Percentiles rank a stretch among this genome's conserved stretches.
These are phyloP conservation scores for Drosophila pandora DNA, from an alignment of 1,140 invertebrate species.

Conservation along the genomic window DNA sequence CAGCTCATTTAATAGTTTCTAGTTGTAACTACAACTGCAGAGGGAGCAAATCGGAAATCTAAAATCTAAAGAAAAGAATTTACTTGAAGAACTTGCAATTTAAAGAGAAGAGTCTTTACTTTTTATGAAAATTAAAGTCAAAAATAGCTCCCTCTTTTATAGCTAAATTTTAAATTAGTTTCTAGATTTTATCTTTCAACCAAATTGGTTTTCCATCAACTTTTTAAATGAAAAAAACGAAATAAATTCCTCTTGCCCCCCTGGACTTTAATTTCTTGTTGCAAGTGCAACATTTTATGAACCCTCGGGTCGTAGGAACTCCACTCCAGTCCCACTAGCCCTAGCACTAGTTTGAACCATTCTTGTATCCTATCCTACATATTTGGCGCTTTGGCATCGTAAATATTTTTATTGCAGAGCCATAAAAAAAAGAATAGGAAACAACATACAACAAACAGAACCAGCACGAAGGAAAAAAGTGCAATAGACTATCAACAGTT, in stretches of 20 bases:
- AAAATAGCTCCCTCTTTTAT: slow-evolving; percentile 9
- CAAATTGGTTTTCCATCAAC: slow-evolving; percentile 15
- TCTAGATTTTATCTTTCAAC: slow-evolving; percentile 4
- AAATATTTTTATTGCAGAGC: slow-evolving; percentile 58
- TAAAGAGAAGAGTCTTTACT: neutral
- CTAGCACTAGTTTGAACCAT: slow-evolving; percentile 16
- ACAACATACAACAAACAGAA: slow-evolving; percentile 26
- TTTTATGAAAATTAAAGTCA: neutral
- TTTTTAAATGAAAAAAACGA: slow-evolving; percentile 27
- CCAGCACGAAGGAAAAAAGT: slow-evolving; percentile 29
- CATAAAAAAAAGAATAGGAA: slow-evolving; percentile 38
- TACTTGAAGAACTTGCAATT: no score
- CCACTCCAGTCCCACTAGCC: neutral
- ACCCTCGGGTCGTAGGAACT: slow-evolving; percentile 13
- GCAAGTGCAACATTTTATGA: slow-evolving; percentile 52
- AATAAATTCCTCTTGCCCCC: slow-evolving; percentile 2
- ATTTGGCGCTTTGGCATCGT: slow-evolving; percentile 59
- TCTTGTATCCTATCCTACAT: slow-evolving; percentile 4
- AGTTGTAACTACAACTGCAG: neutral
- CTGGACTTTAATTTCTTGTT: slow-evolving; percentile 29
- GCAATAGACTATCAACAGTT: slow-evolving; percentile 60
- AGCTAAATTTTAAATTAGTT: slow-evolving; percentile 26
- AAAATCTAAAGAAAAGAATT: no score
- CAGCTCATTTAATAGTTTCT: slow-evolving; percentile 31
- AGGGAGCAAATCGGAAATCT: slow-evolving; percentile 13